These are phyloP conservation scores for Lordiphosa fenestrarum DNA, from an alignment of 2,888 invertebrate species.

Conservation along the genomic window DNA sequence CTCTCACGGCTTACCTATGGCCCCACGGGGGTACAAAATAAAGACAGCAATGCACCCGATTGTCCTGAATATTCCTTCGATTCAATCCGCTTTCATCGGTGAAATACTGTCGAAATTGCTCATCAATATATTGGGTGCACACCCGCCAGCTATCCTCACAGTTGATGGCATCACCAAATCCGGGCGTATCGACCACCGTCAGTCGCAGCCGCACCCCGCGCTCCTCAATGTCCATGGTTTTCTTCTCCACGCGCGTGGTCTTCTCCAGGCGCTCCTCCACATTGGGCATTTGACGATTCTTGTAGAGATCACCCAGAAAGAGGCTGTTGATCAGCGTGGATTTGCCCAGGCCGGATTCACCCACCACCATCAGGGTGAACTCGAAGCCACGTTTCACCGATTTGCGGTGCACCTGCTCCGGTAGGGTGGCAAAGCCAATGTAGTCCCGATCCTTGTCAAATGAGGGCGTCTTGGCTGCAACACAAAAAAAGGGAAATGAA, in stretches of 20 bases:
- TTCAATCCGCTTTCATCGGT: conserved; percentile 97
- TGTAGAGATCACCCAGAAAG: conserved; percentile 95
- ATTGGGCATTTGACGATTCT: conserved; percentile 86
- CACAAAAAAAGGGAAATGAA: background rate
- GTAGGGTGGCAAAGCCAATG: conserved; percentile 96
- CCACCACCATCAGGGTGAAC: conserved; percentile 97
- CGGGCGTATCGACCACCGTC: conserved; percentile 96
- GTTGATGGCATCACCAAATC: conserved; percentile 96
- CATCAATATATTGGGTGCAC: conserved; percentile 95
- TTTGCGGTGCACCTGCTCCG: conserved; percentile 97
- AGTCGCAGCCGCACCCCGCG: conserved; percentile 93
- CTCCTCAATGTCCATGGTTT: conserved; percentile 97
- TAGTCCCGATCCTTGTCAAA: conserved; percentile 86
- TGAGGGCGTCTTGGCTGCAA: conserved; percentile 79
- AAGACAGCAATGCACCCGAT: conserved; percentile 96
- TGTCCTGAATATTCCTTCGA: conserved; percentile 92
- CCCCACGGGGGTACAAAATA: conserved; percentile 98
- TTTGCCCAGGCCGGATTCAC: conserved; percentile 96
- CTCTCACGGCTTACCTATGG: conserved; percentile 86
- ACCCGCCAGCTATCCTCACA: conserved; percentile 96
- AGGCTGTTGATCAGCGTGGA: conserved; percentile 97
- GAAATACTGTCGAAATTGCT: conserved; percentile 90
- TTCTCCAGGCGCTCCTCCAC: conserved; percentile 85
- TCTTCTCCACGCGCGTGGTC: conserved; percentile 87
- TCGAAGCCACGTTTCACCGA: conserved; percentile 98